phyloP scores from a whole-genome alignment of 64 coral and sea anemone genomes.

The Cladopsammia gracilis region DNA sequence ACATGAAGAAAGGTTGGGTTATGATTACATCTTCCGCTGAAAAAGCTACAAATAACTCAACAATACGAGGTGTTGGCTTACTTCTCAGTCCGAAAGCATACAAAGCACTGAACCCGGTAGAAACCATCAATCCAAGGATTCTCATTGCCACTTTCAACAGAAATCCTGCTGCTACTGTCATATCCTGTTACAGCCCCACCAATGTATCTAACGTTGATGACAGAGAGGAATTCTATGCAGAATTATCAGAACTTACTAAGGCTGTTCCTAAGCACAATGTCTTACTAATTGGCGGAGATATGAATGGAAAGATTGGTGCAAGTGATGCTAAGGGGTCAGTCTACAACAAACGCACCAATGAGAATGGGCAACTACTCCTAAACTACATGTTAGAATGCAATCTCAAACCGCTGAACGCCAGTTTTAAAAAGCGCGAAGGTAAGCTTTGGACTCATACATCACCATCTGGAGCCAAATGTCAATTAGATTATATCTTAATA shows the following conservation, averaged over 20 bases:
- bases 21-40: too few species aligned
- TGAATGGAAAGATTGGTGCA: background rate
- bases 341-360: constrained; percentile 33
- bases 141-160: too few species aligned
- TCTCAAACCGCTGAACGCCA: constrained; percentile 8
- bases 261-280: constrained; percentile 1
- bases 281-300: background rate
- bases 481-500: constrained; percentile 66
- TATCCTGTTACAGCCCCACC: too few species aligned
- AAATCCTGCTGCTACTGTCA: too few species aligned
- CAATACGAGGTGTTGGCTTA: too few species aligned
- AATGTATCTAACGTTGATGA: background rate
- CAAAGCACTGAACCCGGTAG: too few species aligned
- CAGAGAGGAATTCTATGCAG: constrained; percentile 9
- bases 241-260: background rate
- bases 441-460: constrained; percentile 52
- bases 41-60: too few species aligned
- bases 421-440: constrained; percentile 39
- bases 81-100: too few species aligned
- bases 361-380: constrained; percentile 37
- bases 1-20: too few species aligned
- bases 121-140: too few species aligned
- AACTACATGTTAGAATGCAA: constrained; percentile 29
- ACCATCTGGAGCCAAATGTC: background rate
- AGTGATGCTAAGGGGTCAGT: background rate